Conservation (phyloP, 2,888 invertebrate genomes). For the Entomobrya proxima region DNA sequence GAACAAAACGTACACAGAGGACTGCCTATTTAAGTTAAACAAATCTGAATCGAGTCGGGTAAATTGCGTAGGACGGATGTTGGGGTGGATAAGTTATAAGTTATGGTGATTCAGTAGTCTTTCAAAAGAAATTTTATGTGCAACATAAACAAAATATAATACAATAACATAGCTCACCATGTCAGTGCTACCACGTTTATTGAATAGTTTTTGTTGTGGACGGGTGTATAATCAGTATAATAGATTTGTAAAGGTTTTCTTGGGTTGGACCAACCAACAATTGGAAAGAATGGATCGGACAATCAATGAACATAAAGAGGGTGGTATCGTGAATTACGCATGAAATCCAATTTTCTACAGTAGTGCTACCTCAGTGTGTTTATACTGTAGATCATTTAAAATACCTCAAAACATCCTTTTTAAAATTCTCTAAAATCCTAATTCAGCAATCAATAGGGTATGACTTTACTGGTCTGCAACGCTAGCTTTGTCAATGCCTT, state of each 20-base stretch:
- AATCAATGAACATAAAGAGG: constrained; percentile 70
- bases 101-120: background rate
- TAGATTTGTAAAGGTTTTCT: constrained; percentile 60
- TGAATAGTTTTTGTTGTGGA: constrained; percentile 57
- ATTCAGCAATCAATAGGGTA: background rate
- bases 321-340: constrained; percentile 45
- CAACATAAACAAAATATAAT: background rate
- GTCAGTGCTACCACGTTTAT: background rate
- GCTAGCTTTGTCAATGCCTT: background rate
- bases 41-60: constrained; percentile 32
- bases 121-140: background rate
- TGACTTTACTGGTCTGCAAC: background rate
- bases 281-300: constrained; percentile 51
- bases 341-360: background rate
- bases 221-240: constrained; percentile 36
- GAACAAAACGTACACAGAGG: constrained; percentile 18
- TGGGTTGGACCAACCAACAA: constrained; percentile 53
- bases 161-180: background rate
- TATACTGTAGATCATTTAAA: constrained; percentile 15
- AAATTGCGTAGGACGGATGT: constrained; percentile 56
- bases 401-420: constrained; percentile 19
- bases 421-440: background rate
- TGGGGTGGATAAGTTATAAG: constrained; percentile 1
- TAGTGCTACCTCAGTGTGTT: background rate
- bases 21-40: constrained; percentile 22